phyloP scores from a whole-genome alignment of 2,113 vertebrate genomes.

The Phalacrocorax brasilianus region DNA sequence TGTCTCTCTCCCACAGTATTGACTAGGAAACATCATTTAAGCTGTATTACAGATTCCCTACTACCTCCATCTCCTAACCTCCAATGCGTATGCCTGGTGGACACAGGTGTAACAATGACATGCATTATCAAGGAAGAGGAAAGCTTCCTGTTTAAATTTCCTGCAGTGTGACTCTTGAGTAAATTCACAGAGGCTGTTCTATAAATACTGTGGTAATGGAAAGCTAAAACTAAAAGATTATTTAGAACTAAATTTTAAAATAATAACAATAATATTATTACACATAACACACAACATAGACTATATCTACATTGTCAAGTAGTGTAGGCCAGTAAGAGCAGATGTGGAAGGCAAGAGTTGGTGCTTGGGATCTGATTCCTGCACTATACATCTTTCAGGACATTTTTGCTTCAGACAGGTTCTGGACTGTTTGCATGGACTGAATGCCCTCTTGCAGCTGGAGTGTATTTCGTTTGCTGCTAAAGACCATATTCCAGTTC shows the following conservation, averaged over 20 bases:
- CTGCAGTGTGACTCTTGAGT: neutral
- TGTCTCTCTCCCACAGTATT: neutral
- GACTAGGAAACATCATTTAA: neutral
- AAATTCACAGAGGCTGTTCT: neutral
- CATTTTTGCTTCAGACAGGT: neutral
- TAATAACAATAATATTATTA: neutral
- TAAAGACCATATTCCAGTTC: neutral
- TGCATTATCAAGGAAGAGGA: neutral
- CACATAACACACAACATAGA: accelerated
- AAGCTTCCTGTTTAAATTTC: neutral
- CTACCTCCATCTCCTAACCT: neutral
- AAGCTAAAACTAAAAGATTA: neutral
- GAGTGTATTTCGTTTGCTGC: neutral
- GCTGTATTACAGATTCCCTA: neutral
- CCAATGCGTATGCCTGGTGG: neutral
- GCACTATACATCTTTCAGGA: neutral
- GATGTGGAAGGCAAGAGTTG: neutral
- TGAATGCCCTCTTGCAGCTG: neutral
- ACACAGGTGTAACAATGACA: neutral
- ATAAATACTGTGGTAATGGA: neutral
- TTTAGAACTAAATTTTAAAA: neutral
- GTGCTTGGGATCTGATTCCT: neutral
- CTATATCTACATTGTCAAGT: neutral
- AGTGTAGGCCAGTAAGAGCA: neutral
- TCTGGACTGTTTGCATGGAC: neutral